Evolutionary conservation across 2,888 invertebrate genomes (phyloP).

Genomic region (Beris chalybata): DNA sequence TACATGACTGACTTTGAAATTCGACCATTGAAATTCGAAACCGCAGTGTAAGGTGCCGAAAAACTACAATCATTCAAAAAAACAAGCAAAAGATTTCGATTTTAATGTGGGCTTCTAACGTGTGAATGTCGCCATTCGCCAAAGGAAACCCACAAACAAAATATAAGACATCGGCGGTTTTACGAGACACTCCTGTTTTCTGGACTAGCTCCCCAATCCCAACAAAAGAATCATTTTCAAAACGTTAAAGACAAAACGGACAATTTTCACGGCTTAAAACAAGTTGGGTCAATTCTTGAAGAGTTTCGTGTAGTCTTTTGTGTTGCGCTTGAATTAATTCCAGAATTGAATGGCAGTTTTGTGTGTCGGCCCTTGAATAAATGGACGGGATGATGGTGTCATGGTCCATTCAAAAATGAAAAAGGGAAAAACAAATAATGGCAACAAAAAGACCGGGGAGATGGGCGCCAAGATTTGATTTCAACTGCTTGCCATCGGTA

Average conservation of each 20-base stretch:
- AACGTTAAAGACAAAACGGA: slow-evolving; percentile 9
- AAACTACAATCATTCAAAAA: slow-evolving; percentile 5
- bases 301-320: slow-evolving; percentile 14
- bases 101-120: slow-evolving; percentile 11
- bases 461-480: too few relatives aligned
- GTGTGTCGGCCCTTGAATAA: too few relatives aligned
- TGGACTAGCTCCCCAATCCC: background rate
- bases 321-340: slow-evolving; percentile 28
- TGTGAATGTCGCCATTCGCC: slow-evolving; percentile 9
- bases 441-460: too few relatives aligned
- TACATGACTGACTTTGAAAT: slow-evolving; percentile 9
- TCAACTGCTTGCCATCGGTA: too few relatives aligned
- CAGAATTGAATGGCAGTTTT: slow-evolving; percentile 13
- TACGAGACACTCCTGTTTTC: slow-evolving; percentile 18
- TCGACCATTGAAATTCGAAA: slow-evolving; percentile 20
- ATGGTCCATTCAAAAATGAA: too few relatives aligned
- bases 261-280: slow-evolving; percentile 16
- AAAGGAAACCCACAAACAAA: background rate
- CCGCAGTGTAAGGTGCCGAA: slow-evolving; percentile 27
- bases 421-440: too few relatives aligned
- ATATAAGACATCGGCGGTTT: background rate
- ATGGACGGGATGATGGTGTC: too few relatives aligned
- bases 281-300: slow-evolving; percentile 13
- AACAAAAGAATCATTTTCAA: slow-evolving; percentile 28
- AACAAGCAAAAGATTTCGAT: background rate